Conservation (phyloP, 1,140 invertebrate species). For the Pseudomyrmex dendroicus region DNA sequence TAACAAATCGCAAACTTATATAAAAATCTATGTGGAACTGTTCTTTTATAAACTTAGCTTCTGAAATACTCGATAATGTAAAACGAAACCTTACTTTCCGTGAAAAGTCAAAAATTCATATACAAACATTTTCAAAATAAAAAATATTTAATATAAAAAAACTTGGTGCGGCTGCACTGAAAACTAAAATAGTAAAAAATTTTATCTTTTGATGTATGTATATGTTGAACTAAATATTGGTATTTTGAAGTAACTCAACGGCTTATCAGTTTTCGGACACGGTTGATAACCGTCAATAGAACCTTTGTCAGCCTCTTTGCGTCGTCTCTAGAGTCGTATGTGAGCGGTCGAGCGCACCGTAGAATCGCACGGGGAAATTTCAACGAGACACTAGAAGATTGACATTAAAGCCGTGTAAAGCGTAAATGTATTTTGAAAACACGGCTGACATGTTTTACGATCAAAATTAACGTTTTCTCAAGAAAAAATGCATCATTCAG, state of each 20-base stretch:
- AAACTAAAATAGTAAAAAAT: neutral
- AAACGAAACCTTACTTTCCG: no score
- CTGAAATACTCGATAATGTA: no score
- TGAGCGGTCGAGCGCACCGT: conserved; percentile 4
- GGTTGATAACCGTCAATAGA: conserved; percentile 66
- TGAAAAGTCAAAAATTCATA: no score
- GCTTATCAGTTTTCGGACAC: conserved; percentile 56
- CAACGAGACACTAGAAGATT: neutral
- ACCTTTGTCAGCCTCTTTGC: conserved; percentile 53
- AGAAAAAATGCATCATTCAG: neutral
- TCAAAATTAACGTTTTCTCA: conserved; percentile 25
- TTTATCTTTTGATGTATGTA: neutral
- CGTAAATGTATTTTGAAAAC: neutral
- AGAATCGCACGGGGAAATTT: conserved; percentile 23
- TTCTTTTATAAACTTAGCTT: no score
- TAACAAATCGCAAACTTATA: no score
- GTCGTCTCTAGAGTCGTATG: conserved; percentile 17
- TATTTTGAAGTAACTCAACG: conserved; percentile 45
- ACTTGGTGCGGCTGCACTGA: no score
- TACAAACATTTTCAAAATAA: no score
- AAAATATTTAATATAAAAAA: no score
- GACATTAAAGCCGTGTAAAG: neutral
- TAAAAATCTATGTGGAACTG: no score
- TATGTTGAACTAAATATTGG: neutral
- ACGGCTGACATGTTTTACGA: conserved; percentile 21